phyloP scores from a whole-genome alignment of 2,113 vertebrate genomes.

The Morone saxatilis region DNA sequence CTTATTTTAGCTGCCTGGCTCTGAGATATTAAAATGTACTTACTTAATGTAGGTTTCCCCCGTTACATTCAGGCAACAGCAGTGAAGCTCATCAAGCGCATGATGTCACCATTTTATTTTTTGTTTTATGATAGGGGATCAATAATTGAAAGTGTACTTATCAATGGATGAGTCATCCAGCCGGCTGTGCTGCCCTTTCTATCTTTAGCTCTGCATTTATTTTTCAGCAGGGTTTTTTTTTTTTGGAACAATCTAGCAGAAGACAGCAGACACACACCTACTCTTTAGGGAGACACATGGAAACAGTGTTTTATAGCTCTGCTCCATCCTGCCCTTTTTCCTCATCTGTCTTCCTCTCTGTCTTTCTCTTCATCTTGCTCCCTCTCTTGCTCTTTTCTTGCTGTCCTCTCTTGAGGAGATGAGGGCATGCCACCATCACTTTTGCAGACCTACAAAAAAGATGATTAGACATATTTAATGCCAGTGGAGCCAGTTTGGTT shows the following conservation, averaged over 20 bases:
- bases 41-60: not conserved
- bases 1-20: constrained; percentile 10
- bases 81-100: constrained; percentile 28
- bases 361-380: constrained; percentile 7
- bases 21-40: not conserved
- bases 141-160: constrained; percentile 67
- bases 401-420: constrained; percentile 48
- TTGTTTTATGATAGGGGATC: constrained; percentile 66
- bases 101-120: constrained; percentile 64
- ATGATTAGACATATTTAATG: constrained; percentile 66
- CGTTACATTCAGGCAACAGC: not conserved
- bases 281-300: constrained; percentile 20
- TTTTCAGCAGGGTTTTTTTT: constrained; percentile 44
- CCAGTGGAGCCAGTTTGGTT: constrained; percentile 61
- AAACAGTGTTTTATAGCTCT: constrained; percentile 54
- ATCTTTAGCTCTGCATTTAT: constrained; percentile 63
- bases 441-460: constrained; percentile 45
- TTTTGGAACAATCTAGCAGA: constrained; percentile 26
- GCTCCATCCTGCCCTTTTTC: constrained; percentile 33
- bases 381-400: constrained; percentile 26
- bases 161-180: constrained; percentile 68
- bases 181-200: constrained; percentile 32
- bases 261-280: constrained; percentile 18
- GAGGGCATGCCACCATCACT: constrained; percentile 46
- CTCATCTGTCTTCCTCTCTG: not conserved